These are phyloP conservation scores for Rhabdophis nuchalis DNA, from an alignment of 2,797 vertebrate species.

Conservation along the genomic window DNA sequence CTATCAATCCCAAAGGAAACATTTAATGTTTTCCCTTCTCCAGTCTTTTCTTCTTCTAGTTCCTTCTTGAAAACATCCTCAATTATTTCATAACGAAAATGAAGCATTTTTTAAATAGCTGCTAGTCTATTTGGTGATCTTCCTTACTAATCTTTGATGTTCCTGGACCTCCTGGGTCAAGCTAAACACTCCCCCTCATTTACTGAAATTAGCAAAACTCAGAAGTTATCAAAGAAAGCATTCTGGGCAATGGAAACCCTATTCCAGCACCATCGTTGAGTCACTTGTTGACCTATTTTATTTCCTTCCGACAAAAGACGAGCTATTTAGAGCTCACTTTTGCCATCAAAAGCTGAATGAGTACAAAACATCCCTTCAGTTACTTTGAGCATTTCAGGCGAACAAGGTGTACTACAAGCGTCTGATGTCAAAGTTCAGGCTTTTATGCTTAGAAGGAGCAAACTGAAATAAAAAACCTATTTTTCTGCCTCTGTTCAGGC, in stretches of 20 bases:
- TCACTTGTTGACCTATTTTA: constrained; percentile 24
- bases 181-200: not conserved
- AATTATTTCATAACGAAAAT: not conserved
- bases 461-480: not conserved
- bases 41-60: not conserved
- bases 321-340: constrained; percentile 31
- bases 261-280: not conserved
- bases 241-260: not conserved
- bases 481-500: not conserved
- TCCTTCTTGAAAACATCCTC: not conserved
- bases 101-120: not conserved
- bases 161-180: not conserved
- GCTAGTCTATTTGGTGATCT: not conserved
- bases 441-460: constrained; percentile 1
- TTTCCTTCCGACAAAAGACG: constrained; percentile 8
- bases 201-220: not conserved
- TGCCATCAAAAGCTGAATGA: constrained; percentile 6
- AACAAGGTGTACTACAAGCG: constrained; percentile 30
- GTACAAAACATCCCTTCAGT: constrained; percentile 13
- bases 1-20: not conserved
- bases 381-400: constrained; percentile 17
- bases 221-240: not conserved
- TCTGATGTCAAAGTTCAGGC: constrained; percentile 17
- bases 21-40: not conserved
- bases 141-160: not conserved